Base-by-base conservation (phyloP, 2,113 vertebrate species). In the Perognathus longimembris region DNA sequence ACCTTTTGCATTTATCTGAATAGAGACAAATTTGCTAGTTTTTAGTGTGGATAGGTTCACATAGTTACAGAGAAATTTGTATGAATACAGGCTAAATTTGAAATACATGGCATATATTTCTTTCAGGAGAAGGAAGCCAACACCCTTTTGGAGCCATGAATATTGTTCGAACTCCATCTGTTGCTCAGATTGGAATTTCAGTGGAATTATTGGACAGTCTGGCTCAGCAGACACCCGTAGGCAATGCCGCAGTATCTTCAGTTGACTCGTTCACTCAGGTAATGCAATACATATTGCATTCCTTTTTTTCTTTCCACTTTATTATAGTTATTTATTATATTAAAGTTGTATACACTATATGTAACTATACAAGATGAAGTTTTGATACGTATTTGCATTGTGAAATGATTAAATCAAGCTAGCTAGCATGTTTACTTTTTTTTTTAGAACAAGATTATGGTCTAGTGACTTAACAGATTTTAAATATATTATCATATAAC, bases 151-250 rank as follows among this genome's bases (percentile, higher is more conserved):
- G 99, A 79, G 94, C 97, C 88, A 98, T 99, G 98, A 98, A 97
- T 93, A 97, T 98, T 88, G 97, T 97, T 1, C 98, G 98, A 88
- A 98, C 98, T 0, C 97, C 98, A 21, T 98, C 99, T 6, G 98
- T 98, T 95, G 99, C 99, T 36, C 99, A 99, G 98, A 98, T 99
- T 81, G 99, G 99, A 1, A 99, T 99, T 94, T 99, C 99, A 0
- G 98, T 99, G 95, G 99, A 99, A 95, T 92, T 99, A 66, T 92
- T 99, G 95, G 98, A 99, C 17, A 98, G 98, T 96, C 97, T 99
- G 95, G 98, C 98, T 36, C 99, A 99, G 96, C 99, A 99, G 97
- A 99, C 98, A 34, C 99, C 99, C 34, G 99, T 99, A 83, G 98
- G 99, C 94, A 98, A 86, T 42, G 98, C 99, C 73, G 97, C 98